Conservation (phyloP, 2,797 vertebrate genomes). For the Sebastes taczanowskii region DNA sequence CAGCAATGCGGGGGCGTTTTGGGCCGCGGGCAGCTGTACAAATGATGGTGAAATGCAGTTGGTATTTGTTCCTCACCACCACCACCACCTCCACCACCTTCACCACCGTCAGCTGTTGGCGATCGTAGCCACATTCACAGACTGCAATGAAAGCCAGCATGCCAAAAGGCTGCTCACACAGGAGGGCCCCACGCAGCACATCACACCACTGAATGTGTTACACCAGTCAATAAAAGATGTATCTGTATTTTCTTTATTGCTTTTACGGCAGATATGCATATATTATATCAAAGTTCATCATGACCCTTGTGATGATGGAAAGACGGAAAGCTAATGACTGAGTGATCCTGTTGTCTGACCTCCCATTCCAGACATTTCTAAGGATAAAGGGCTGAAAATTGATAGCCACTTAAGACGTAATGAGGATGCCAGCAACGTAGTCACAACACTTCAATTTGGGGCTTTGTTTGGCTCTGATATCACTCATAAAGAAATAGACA, state of each 20-base stretch:
- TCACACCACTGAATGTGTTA: background rate
- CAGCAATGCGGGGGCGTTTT: constrained; percentile 64
- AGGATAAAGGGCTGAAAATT: constrained; percentile 24
- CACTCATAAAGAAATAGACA: background rate
- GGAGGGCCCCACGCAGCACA: background rate
- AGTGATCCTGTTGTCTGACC: constrained; percentile 26
- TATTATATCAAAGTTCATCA: background rate
- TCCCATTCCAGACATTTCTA: constrained; percentile 31
- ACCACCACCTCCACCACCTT: constrained; percentile 51
- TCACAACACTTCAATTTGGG: background rate
- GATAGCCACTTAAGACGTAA: constrained; percentile 40
- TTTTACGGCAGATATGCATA: background rate
- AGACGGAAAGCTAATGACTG: background rate
- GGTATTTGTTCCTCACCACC: constrained; percentile 71
- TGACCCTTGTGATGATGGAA: background rate
- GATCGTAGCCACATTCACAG: constrained; percentile 72
- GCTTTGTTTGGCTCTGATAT: background rate
- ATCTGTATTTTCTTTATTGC: background rate
- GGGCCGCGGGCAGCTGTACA: constrained; percentile 77
- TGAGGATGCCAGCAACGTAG: constrained; percentile 9
- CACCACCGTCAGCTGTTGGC: constrained; percentile 74
- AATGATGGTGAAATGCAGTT: constrained; percentile 74
- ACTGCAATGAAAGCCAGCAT: constrained; percentile 62
- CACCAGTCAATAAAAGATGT: background rate
- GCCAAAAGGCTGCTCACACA: constrained; percentile 16